These are phyloP conservation scores for Dermochelys coriacea DNA, from an alignment of 2,797 vertebrate species.

Conservation along the genomic window DNA sequence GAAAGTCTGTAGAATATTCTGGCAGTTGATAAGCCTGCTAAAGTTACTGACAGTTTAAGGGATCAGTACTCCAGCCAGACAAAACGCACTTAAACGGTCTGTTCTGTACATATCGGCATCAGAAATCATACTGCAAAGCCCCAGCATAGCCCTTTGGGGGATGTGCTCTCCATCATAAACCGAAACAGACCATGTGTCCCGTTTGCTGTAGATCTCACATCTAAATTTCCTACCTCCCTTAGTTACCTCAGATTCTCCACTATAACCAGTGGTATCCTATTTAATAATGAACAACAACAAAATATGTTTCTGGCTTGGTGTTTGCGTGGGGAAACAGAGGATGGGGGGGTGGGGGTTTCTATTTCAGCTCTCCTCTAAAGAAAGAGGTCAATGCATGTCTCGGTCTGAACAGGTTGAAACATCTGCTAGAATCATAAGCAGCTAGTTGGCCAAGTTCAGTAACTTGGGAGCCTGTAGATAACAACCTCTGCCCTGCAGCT, in stretches of 20 bases:
- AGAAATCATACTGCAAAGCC: not conserved
- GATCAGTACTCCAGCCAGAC: not conserved
- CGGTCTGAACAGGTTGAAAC: not conserved
- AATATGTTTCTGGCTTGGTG: not conserved
- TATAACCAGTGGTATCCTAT: not conserved
- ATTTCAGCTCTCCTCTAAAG: not conserved
- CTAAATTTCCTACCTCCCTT: not conserved
- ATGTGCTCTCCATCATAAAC: rapidly evolving
- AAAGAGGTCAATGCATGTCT: not conserved
- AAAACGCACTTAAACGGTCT: not conserved
- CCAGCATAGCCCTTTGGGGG: rapidly evolving
- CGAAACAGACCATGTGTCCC: rapidly evolving
- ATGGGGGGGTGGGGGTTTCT: not conserved
- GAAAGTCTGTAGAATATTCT: not conserved
- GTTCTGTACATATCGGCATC: not conserved
- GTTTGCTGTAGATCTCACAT: not conserved
- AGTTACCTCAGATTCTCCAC: not conserved
- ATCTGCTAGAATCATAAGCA: not conserved
- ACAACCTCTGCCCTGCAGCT: not conserved
- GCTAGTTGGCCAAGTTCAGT: not conserved
- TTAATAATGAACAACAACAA: not conserved
- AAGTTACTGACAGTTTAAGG: not conserved
- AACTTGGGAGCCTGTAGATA: not conserved
- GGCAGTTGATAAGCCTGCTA: not conserved
- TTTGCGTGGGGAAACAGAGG: not conserved